A percentile compares a stretch with the other conserved stretches of the same genome.
Conservation (phyloP, 2,797 vertebrate species). For the Acanthurus lineatus region DNA sequence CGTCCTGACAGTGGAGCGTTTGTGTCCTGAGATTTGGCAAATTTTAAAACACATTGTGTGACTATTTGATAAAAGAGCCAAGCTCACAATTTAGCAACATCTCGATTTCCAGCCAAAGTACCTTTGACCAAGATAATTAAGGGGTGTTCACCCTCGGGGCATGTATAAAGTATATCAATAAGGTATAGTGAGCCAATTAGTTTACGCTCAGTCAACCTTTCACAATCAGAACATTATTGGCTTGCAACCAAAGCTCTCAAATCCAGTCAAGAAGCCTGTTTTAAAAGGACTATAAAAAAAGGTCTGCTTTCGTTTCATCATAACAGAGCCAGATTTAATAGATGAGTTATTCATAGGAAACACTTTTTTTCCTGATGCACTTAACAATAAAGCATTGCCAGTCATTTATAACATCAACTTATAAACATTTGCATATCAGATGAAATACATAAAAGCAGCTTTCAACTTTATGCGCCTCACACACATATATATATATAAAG, state of each 20-base stretch:
- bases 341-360: conserved; percentile 38
- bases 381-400: conserved; percentile 57
- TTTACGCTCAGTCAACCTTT: conserved; percentile 50
- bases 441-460: conserved; percentile 60
- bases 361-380: neutral
- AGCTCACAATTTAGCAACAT: conserved; percentile 4
- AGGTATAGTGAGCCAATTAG: conserved; percentile 51
- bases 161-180: conserved; percentile 54
- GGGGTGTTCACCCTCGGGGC: conserved; percentile 1
- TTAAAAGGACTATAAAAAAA: conserved; percentile 29
- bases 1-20: neutral
- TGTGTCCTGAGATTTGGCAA: conserved; percentile 2
- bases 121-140: conserved; percentile 44
- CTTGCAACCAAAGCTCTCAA: conserved; percentile 25
- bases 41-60: neutral
- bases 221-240: conserved; percentile 34
- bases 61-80: neutral
- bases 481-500: conserved; percentile 25
- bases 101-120: conserved; percentile 36
- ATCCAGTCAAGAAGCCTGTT: conserved; percentile 13
- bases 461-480: conserved; percentile 41
- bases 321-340: conserved; percentile 33
- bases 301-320: conserved; percentile 22
- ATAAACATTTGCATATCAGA: conserved; percentile 69
- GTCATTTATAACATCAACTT: conserved; percentile 53